Evolutionary conservation across 2,888 invertebrate genomes (phyloP), one percentile per base, ranked within the genome.

Genomic region (Sicus ferrugineus): DNA sequence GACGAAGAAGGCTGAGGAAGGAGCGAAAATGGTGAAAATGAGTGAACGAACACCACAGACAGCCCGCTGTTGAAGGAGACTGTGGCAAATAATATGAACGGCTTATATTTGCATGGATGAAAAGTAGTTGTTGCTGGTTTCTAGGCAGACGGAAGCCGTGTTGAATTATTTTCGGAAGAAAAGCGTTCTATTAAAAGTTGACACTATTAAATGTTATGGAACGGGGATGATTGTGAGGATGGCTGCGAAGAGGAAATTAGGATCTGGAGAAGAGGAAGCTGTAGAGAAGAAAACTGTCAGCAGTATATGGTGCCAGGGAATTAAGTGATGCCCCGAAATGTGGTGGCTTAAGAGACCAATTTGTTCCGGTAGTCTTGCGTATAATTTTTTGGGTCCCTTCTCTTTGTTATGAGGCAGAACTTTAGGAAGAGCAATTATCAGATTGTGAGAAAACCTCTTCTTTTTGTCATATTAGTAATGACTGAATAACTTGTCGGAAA

Each of bases 41-140:
- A n/a, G n/a, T n/a, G n/a, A n/a, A n/a, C n/a, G n/a, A n/a, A n/a
- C n/a, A n/a, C n/a, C n/a, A n/a, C n/a, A n/a, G n/a, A n/a, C n/a
- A n/a, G n/a, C n/a, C n/a, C n/a, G n/a, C n/a, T n/a, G n/a, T n/a
- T n/a, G n/a, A n/a, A n/a, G n/a, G n/a, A n/a, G n/a, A n/a, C n/a
- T n/a, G n/a, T n/a, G 34, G 21, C 23, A 48, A 21, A 54, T 68
- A 42, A 68, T 54, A 42, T 46, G 48, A 56, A 48, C 64, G 46
- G 64, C 63, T 38, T 64, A 69, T 59, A 69, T 69, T 69, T 69
- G 64, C 69, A 69, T 69, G 56, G 54, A 48, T 68, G 28, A 68
- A 52, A 30, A 52, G 59, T 48, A 56, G 58, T 58, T 67, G 23
- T 14, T 19, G n/a, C 46, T 31, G 31, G 48, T 16, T 9, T 16